These are phyloP conservation scores for Hirundichthys speculiger DNA, from an alignment of 2,113 vertebrate species.

Conservation along the genomic window DNA sequence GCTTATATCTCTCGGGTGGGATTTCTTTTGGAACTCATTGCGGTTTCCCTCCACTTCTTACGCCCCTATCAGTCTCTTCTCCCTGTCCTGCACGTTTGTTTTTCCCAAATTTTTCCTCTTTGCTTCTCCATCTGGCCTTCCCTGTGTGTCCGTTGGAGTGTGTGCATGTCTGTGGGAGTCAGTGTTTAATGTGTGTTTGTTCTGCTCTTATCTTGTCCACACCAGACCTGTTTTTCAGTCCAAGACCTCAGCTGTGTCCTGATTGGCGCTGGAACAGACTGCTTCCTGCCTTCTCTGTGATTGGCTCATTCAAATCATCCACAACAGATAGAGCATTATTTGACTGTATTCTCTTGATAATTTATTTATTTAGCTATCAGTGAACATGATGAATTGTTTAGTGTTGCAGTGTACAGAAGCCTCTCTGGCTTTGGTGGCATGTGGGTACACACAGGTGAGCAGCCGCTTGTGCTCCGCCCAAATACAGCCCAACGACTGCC, in stretches of 20 bases:
- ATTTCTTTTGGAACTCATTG: conserved; percentile 36
- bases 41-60: conserved; percentile 27
- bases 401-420: conserved; percentile 28
- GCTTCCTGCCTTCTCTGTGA: conserved; percentile 52
- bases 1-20: conserved; percentile 47
- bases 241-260: conserved; percentile 70
- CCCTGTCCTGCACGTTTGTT: conserved; percentile 23
- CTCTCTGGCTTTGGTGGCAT: conserved; percentile 29
- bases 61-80: background rate
- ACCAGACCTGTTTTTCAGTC: conserved; percentile 74
- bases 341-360: conserved; percentile 55
- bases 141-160: conserved; percentile 29
- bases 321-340: conserved; percentile 53
- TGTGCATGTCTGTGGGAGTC: conserved; percentile 51
- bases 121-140: conserved; percentile 52
- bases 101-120: conserved; percentile 18
- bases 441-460: conserved; percentile 45
- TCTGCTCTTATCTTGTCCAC: conserved; percentile 77
- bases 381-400: conserved; percentile 40
- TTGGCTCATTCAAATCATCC: conserved; percentile 69
- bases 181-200: conserved; percentile 72
- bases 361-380: conserved; percentile 54
- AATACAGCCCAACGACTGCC: conserved; percentile 28
- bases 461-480: conserved; percentile 30
- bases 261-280: conserved; percentile 71